phyloP scores from a whole-genome alignment of 2,113 vertebrate species.

The Phrynosoma platyrhinos region DNA sequence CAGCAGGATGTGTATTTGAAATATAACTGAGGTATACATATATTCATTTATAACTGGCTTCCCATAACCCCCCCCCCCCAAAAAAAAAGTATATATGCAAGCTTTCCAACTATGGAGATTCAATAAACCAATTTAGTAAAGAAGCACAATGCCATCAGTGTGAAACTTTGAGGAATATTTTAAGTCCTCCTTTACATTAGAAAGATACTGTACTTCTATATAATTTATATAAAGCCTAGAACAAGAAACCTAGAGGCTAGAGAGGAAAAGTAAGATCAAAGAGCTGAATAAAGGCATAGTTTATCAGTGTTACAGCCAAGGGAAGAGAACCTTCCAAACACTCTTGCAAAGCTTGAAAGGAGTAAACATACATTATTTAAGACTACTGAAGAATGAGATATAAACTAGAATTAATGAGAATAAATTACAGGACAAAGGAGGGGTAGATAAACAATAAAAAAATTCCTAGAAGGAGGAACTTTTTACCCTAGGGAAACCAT shows the following conservation, averaged over 20 bases:
- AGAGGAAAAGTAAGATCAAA: conserved; percentile 32
- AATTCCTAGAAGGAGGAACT: conserved; percentile 25
- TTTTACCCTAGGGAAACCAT: conserved; percentile 10
- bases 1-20: not conserved
- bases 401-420: conserved; percentile 42
- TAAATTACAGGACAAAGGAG: conserved; percentile 26
- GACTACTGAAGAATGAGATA: conserved; percentile 24
- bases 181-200: conserved; percentile 26
- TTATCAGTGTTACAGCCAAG: conserved; percentile 28
- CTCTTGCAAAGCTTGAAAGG: conserved; percentile 24
- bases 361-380: conserved; percentile 48
- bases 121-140: not conserved
- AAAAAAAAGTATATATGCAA: not conserved
- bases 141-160: not conserved
- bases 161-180: conserved; percentile 29
- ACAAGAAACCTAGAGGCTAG: conserved; percentile 14
- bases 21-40: too few species aligned
- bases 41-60: too few species aligned
- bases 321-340: conserved; percentile 23
- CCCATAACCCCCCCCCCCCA: too few species aligned
- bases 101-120: not conserved
- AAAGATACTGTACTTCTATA: conserved; percentile 31
- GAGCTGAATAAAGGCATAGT: conserved; percentile 36
- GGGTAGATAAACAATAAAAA: conserved; percentile 24
- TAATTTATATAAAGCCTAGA: conserved; percentile 10